Evolutionary conservation across 2,888 invertebrate species (phyloP).

Genomic region (Agapetus fuscipes): DNA sequence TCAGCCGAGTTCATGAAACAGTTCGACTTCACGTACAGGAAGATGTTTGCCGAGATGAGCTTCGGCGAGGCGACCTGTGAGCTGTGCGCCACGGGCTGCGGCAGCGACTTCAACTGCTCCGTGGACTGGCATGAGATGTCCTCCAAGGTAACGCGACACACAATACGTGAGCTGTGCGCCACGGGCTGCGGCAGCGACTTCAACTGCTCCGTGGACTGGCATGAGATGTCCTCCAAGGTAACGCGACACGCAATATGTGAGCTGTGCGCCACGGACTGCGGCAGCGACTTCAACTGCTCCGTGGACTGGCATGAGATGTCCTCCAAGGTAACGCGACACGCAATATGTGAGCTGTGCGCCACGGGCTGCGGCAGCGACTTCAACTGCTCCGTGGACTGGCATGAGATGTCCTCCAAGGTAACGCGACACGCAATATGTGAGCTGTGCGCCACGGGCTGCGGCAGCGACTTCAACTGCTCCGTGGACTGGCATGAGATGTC

Average conservation of each 20-base stretch:
- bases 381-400: slow-evolving; percentile 17
- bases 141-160: slow-evolving; percentile 23
- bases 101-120: slow-evolving; percentile 21
- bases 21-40: slow-evolving; percentile 30
- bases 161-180: slow-evolving; percentile 28
- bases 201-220: slow-evolving; percentile 17
- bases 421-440: slow-evolving; percentile 29
- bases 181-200: slow-evolving; percentile 28
- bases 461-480: slow-evolving; percentile 21
- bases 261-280: slow-evolving; percentile 30
- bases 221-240: slow-evolving; percentile 12
- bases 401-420: slow-evolving; percentile 12
- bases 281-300: slow-evolving; percentile 21
- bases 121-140: slow-evolving; percentile 10
- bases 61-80: slow-evolving; percentile 29
- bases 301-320: slow-evolving; percentile 10
- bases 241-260: slow-evolving; percentile 29
- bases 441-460: slow-evolving; percentile 30
- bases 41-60: slow-evolving; percentile 30
- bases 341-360: slow-evolving; percentile 28
- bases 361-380: slow-evolving; percentile 28
- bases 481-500: too few species aligned
- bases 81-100: slow-evolving; percentile 30
- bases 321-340: slow-evolving; percentile 23
- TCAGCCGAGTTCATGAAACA: slow-evolving; percentile 28